phyloP scores from a whole-genome alignment of 2,888 invertebrate species.

The Diaphora mendica region DNA sequence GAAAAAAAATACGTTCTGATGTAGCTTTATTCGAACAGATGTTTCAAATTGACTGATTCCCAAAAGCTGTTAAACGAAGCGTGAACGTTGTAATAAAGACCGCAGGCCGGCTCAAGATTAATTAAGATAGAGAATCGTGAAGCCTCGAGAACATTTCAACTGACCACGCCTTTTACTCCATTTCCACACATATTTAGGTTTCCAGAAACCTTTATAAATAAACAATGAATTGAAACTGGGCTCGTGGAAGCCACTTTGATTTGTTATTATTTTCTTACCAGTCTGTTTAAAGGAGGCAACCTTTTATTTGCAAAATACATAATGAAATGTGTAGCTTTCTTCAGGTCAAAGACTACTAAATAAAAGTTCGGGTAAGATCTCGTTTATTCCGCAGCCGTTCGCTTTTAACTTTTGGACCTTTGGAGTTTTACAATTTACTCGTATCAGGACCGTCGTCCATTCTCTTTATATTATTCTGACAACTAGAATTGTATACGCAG shows the following conservation, averaged over 20 bases:
- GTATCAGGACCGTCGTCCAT: neutral
- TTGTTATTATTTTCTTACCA: conserved; percentile 3
- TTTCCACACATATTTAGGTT: conserved; percentile 45
- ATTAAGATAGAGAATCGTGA: conserved; percentile 74
- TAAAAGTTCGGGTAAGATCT: neutral
- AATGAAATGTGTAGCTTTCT: conserved; percentile 10
- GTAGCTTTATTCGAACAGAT: conserved; percentile 58
- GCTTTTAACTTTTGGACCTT: conserved; percentile 1
- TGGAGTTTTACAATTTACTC: neutral
- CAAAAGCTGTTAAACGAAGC: conserved; percentile 74
- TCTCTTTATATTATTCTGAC: neutral
- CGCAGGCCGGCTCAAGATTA: conserved; percentile 70
- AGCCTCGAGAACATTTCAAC: conserved; percentile 63
- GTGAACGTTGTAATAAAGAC: conserved; percentile 78
- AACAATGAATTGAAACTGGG: conserved; percentile 9
- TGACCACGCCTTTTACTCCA: conserved; percentile 68
- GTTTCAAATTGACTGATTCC: conserved; percentile 72
- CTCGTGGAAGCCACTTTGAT: neutral
- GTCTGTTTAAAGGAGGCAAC: neutral
- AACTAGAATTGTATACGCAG: neutral
- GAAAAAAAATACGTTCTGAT: conserved; percentile 48
- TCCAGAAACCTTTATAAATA: conserved; percentile 11
- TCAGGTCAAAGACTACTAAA: neutral
- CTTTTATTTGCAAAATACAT: neutral
- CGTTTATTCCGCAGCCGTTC: neutral